Evolutionary conservation across 2,888 invertebrate species (phyloP).

Genomic region (Orgyia antiqua): DNA sequence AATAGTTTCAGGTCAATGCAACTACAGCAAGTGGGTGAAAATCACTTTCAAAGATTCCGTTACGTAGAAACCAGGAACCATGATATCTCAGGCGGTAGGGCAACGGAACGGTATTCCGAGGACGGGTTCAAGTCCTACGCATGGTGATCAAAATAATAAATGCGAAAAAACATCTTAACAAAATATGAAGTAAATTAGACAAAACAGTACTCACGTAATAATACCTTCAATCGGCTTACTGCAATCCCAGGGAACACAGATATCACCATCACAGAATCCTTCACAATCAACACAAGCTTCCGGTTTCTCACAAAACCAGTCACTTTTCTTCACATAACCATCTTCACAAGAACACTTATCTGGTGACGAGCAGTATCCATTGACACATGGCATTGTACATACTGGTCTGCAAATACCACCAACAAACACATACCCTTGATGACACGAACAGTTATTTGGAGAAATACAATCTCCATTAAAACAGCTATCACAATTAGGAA

Average conservation of each 20-base stretch:
- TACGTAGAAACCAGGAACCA: no score
- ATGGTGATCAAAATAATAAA: no score
- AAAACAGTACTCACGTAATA: conserved; percentile 14
- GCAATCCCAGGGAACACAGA: conserved; percentile 19
- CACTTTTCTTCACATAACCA: conserved; percentile 24
- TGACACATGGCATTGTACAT: conserved; percentile 15
- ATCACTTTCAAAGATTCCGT: no score
- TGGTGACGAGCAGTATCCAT: conserved; percentile 27
- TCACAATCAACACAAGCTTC: conserved; percentile 18
- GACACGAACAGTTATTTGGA: conserved; percentile 38
- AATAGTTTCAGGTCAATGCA: no score
- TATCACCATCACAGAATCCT: conserved; percentile 18
- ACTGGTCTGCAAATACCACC: conserved; percentile 15
- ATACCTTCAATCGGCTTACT: conserved; percentile 6
- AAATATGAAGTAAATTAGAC: no score
- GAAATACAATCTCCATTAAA: conserved; percentile 39
- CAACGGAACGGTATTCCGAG: no score
- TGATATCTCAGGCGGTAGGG: no score
- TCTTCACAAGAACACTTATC: conserved; percentile 27
- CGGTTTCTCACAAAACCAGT: conserved; percentile 13
- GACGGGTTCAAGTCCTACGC: no score
- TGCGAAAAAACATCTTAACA: no score
- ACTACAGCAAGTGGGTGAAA: no score
- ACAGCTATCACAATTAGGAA: conserved; percentile 20
- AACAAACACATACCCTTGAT: conserved; percentile 14